A percentile compares a stretch with the other conserved stretches of the same genome.
Conservation (phyloP, 2,888 invertebrate species). For the Synergus japonicus region DNA sequence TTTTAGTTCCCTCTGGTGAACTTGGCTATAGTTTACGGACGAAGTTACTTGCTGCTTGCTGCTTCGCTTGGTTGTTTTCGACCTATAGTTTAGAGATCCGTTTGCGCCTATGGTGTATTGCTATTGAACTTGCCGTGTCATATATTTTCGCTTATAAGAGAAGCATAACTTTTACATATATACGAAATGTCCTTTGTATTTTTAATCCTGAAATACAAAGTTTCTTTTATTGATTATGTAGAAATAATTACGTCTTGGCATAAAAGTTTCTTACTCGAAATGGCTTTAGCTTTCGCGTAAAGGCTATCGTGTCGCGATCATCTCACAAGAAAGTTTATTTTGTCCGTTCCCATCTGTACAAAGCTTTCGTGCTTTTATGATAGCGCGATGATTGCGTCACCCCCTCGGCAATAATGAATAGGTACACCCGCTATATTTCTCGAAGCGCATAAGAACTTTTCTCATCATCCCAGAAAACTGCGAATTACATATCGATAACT, state of each 20-base stretch:
- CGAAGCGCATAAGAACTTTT: constrained; percentile 58
- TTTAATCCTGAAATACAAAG: not conserved
- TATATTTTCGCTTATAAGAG: not conserved
- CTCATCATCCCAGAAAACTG: constrained; percentile 58
- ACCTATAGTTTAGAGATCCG: not conserved
- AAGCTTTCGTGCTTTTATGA: constrained; percentile 34
- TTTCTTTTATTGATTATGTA: not conserved
- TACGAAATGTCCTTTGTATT: not conserved
- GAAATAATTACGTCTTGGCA: not conserved
- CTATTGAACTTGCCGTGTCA: not conserved
- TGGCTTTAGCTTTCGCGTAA: constrained; percentile 22
- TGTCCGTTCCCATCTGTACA: constrained; percentile 25
- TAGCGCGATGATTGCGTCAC: constrained; percentile 34
- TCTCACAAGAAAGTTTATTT: constrained; percentile 38
- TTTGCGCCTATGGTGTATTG: constrained; percentile 20
- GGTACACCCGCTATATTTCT: constrained; percentile 56
- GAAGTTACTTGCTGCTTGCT: constrained; percentile 20
- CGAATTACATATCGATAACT: constrained; percentile 61
- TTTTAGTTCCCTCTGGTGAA: not conserved
- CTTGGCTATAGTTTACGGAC: constrained; percentile 21
- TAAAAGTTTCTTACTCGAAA: not conserved
- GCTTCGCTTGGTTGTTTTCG: not conserved
- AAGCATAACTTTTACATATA: not conserved
- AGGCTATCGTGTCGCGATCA: constrained; percentile 33
- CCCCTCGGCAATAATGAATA: constrained; percentile 58